Conservation (phyloP, 2,113 vertebrate species). For the Anseranas semipalmata region DNA sequence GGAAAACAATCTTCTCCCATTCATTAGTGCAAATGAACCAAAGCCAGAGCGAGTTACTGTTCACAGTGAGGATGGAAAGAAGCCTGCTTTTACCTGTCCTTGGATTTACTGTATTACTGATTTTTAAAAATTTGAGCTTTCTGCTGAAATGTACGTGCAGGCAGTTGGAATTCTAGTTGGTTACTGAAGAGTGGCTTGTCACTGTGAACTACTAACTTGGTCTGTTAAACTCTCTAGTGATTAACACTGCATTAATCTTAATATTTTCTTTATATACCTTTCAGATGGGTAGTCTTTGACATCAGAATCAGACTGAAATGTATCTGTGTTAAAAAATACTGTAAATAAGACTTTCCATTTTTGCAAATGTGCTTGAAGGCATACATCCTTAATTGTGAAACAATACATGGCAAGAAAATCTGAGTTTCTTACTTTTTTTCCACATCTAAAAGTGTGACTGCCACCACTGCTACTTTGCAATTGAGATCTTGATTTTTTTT, state of each 20-base stretch:
- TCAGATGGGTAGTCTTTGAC: background rate
- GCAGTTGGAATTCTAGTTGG: background rate
- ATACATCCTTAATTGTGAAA: background rate
- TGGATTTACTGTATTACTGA: background rate
- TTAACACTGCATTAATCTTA: background rate
- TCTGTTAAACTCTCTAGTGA: background rate
- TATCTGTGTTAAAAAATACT: background rate
- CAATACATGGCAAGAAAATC: background rate
- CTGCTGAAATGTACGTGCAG: background rate
- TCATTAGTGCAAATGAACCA: rapidly evolving
- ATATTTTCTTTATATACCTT: background rate
- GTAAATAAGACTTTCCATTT: background rate
- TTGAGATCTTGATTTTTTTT: background rate
- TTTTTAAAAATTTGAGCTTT: background rate
- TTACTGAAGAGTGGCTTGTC: background rate
- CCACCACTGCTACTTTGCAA: background rate
- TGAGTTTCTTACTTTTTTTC: background rate
- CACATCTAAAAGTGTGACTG: background rate
- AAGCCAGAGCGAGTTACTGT: background rate
- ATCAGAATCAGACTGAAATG: background rate
- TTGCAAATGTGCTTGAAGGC: background rate
- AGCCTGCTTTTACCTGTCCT: background rate
- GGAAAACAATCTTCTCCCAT: background rate
- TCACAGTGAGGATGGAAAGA: background rate
- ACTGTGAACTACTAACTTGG: background rate